These are phyloP conservation scores for Spilarctia lutea DNA, from an alignment of 2,888 invertebrate genomes.

Conservation along the genomic window DNA sequence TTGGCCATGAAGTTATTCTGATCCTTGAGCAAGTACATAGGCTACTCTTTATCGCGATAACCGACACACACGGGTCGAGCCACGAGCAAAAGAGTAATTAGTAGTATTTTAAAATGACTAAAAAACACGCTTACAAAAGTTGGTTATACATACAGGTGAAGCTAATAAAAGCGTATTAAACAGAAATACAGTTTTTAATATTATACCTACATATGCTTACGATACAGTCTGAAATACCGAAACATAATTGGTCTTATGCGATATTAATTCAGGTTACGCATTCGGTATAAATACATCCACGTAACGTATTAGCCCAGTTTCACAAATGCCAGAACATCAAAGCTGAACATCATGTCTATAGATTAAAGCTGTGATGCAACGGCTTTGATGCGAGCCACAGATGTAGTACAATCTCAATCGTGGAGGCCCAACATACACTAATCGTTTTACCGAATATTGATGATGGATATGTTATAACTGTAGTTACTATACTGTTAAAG, in stretches of 20 bases:
- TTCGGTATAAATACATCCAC: constrained; percentile 16
- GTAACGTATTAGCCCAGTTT: constrained; percentile 36
- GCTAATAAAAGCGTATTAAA: not conserved
- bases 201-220: not conserved
- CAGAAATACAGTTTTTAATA: not conserved
- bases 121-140: too few relatives aligned
- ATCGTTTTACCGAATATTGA: not conserved
- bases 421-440: constrained; percentile 35
- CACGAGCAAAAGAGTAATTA: not conserved
- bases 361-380: constrained; percentile 52
- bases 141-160: too few relatives aligned
- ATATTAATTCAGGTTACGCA: constrained; percentile 21
- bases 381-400: constrained; percentile 54
- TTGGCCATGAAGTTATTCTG: too few relatives aligned
- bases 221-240: not conserved
- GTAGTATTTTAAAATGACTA: too few relatives aligned
- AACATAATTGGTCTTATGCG: constrained; percentile 9
- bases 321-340: constrained; percentile 55
- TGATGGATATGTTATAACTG: not conserved
- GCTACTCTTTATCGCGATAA: too few relatives aligned
- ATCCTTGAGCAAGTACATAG: too few relatives aligned
- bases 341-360: constrained; percentile 50
- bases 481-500: not conserved
- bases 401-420: constrained; percentile 58
- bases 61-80: too few relatives aligned